Percentiles rank a stretch among this genome's conserved stretches.
Conservation (phyloP, 2,888 invertebrate species). For the Polymixis lichenea region DNA sequence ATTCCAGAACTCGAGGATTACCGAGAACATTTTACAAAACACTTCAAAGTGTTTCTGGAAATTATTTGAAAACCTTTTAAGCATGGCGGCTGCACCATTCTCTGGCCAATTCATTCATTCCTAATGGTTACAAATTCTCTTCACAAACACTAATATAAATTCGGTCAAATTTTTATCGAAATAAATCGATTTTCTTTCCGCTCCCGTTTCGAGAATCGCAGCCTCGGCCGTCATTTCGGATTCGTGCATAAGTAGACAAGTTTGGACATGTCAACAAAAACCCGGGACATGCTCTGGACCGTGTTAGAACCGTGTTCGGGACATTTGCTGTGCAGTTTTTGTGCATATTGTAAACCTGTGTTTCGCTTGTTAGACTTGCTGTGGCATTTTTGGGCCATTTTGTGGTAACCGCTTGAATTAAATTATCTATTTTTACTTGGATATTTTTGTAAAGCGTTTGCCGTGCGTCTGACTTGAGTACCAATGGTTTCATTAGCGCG, state of each 20-base stretch:
- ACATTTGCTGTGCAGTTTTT: constrained; percentile 67
- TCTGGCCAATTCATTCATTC: constrained; percentile 39
- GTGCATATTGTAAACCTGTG: constrained; percentile 69
- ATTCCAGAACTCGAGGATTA: constrained; percentile 1
- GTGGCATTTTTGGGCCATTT: constrained; percentile 66
- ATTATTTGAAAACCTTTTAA: constrained; percentile 30
- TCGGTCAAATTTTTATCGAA: constrained; percentile 44
- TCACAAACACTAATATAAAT: constrained; percentile 45
- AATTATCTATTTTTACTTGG: constrained; percentile 67
- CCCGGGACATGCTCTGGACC: constrained; percentile 67
- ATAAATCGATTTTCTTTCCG: constrained; percentile 59
- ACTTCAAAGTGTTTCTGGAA: constrained; percentile 8
- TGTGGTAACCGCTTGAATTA: constrained; percentile 62
- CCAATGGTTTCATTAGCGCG: constrained; percentile 65
- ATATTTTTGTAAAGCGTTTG: constrained; percentile 45
- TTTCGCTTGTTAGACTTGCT: constrained; percentile 67
- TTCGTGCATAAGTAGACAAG: constrained; percentile 82
- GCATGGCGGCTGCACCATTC: constrained; percentile 24
- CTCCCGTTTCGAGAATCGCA: constrained; percentile 67
- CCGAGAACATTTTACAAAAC: constrained; percentile 26
- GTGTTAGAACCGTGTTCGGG: constrained; percentile 75
- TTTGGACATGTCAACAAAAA: constrained; percentile 76
- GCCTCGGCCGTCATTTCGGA: constrained; percentile 70
- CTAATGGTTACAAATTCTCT: constrained; percentile 33
- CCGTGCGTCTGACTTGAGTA: constrained; percentile 63